phyloP scores from a whole-genome alignment of 2,113 vertebrate species.

The Heliornis fulica region DNA sequence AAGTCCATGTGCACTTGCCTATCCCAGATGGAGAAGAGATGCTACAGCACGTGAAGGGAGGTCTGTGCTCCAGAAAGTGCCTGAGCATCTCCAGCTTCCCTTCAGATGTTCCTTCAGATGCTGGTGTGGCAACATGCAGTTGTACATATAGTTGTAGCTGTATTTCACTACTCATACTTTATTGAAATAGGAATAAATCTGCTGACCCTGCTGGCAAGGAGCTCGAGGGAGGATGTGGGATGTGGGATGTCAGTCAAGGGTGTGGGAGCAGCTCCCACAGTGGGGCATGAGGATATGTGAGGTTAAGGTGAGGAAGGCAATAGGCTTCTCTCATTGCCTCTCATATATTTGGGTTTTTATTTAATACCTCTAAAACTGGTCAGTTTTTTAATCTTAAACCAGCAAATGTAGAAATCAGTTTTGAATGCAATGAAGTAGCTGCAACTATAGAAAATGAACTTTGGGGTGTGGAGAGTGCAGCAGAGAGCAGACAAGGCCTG shows the following conservation, averaged over 20 bases:
- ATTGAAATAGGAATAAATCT: neutral
- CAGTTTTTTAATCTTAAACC: neutral
- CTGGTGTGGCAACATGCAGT: neutral
- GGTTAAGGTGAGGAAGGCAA: neutral
- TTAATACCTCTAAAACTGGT: neutral
- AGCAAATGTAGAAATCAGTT: neutral
- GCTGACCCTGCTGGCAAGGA: neutral
- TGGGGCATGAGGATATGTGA: neutral
- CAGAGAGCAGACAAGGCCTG: neutral
- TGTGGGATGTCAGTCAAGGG: neutral
- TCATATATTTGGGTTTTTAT: neutral
- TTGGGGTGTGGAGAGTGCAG: neutral
- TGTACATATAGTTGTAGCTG: neutral
- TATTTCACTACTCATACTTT: neutral
- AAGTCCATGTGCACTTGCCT: neutral
- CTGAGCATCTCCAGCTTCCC: neutral
- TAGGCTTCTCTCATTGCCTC: neutral
- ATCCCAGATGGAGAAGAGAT: neutral
- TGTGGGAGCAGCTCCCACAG: neutral
- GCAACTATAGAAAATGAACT: neutral
- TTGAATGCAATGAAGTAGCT: neutral
- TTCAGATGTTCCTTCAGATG: neutral
- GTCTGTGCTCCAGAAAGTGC: neutral
- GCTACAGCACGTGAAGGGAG: fast-evolving
- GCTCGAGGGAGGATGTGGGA: neutral